phyloP scores from a whole-genome alignment of 2,113 vertebrate genomes.

The Abramis brama region DNA sequence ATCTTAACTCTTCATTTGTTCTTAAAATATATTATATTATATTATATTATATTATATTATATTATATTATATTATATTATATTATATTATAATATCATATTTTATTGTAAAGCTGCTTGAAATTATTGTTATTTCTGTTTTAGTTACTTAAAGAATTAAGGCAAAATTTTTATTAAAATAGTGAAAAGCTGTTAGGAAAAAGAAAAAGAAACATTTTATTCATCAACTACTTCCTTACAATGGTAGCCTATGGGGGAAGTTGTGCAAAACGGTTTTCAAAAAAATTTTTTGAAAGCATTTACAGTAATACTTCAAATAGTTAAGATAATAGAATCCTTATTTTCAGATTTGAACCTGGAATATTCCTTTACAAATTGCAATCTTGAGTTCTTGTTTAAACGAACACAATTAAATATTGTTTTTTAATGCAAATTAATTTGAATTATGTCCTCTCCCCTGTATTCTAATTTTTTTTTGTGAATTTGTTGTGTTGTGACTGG shows the following conservation, averaged over 20 bases:
- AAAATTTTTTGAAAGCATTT: background rate
- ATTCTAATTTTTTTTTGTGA: background rate
- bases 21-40: no score
- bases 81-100: background rate
- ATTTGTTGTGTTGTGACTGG: background rate
- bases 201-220: no score
- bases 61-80: background rate
- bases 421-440: background rate
- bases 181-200: no score
- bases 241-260: no score
- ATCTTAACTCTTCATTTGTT: background rate
- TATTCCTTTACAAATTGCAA: background rate
- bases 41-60: no score
- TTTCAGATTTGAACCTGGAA: background rate
- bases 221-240: no score
- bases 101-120: background rate
- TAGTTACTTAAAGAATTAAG: no score
- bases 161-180: no score
- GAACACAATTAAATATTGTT: background rate
- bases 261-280: no score
- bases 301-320: background rate
- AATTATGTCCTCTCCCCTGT: background rate
- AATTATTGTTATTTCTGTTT: no score
- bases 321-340: background rate
- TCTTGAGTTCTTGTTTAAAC: background rate